Conservation (phyloP, 2,888 invertebrate species). For the Ellobium chinense region DNA sequence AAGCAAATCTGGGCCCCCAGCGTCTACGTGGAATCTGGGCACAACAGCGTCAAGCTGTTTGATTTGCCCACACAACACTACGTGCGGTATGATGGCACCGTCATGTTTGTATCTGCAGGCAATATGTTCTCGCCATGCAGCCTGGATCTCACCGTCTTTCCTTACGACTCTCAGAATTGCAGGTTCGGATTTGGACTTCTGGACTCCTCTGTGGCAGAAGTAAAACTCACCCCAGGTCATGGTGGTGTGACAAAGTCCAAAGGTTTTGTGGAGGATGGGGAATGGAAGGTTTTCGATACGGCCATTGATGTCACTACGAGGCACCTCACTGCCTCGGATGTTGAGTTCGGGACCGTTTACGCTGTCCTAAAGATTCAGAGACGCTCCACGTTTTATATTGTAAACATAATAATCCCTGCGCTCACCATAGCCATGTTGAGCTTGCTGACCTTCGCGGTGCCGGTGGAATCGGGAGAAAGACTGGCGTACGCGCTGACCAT, state of each 20-base stretch:
- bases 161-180: conserved; percentile 33
- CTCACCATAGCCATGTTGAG: conserved; percentile 23
- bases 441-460: conserved; percentile 34
- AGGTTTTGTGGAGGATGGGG: not conserved
- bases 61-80: conserved; percentile 5
- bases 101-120: conserved; percentile 3
- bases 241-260: not conserved
- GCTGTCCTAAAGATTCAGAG: conserved; percentile 13
- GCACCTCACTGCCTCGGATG: not conserved
- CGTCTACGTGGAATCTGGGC: not conserved
- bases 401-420: conserved; percentile 1
- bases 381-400: conserved; percentile 12
- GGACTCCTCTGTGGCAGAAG: not conserved
- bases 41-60: not conserved
- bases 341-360: not conserved
- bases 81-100: not conserved
- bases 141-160: conserved; percentile 40
- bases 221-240: not conserved
- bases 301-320: not conserved
- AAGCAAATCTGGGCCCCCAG: conserved; percentile 25
- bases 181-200: not conserved
- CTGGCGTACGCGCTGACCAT: conserved; percentile 32
- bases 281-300: not conserved
- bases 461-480: conserved; percentile 41
- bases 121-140: conserved; percentile 19